A percentile compares a stretch with the other conserved stretches of the same genome.
phyloP scores from a whole-genome alignment of 1,140 invertebrate species.

The Araneus ventricosus region DNA sequence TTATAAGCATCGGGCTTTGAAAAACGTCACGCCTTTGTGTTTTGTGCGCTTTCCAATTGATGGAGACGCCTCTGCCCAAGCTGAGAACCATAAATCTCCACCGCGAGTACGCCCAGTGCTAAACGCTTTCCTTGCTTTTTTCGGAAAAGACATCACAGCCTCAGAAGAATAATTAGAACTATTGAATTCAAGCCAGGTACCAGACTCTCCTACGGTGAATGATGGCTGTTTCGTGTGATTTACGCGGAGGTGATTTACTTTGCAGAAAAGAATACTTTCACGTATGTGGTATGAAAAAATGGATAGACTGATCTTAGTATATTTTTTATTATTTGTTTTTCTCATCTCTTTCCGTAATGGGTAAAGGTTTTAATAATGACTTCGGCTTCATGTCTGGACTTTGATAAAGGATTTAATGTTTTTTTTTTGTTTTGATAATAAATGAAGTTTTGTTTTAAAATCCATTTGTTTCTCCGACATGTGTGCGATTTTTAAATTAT shows the following conservation, averaged over 20 bases:
- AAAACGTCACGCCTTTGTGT: conserved; percentile 59
- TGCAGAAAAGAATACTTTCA: not conserved
- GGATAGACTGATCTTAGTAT: too few species aligned
- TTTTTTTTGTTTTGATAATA: too few species aligned
- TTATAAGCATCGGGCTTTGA: conserved; percentile 15
- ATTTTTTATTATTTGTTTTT: too few species aligned
- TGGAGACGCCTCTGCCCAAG: conserved; percentile 44
- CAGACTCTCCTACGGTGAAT: not conserved
- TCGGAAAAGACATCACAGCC: not conserved
- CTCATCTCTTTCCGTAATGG: too few species aligned
- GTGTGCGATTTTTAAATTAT: too few species aligned
- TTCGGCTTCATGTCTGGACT: too few species aligned
- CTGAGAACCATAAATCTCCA: conserved; percentile 50
- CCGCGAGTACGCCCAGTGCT: conserved; percentile 35
- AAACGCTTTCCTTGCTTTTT: conserved; percentile 26
- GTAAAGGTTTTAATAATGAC: too few species aligned
- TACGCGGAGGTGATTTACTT: not conserved
- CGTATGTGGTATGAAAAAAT: not conserved
- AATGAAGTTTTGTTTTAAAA: too few species aligned
- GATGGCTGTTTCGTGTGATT: not conserved
- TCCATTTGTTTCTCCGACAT: too few species aligned
- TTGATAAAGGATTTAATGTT: too few species aligned
- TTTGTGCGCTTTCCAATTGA: conserved; percentile 25
- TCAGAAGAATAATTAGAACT: conserved; percentile 23
- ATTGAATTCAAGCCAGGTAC: not conserved